Base-by-base conservation (phyloP, 2,888 invertebrate species). In the Malthinus flaveolus region DNA sequence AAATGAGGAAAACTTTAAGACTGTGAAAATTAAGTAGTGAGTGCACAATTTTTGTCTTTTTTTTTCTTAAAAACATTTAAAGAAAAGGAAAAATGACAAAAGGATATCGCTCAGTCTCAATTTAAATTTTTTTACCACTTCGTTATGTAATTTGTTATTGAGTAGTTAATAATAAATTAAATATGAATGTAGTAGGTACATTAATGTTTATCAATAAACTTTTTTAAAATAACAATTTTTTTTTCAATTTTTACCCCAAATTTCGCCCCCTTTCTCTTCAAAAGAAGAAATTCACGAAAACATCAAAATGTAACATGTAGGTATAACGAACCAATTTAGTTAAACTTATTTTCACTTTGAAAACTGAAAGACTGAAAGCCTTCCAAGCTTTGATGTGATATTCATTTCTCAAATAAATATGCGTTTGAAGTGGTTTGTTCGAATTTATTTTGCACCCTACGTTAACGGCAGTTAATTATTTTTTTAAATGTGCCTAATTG, bases 11-110 rank as follows among this genome's bases (percentile, higher is more conserved):
- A 23, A 65, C 66, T 68, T 68, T 68, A 68, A 72, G 72, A 71
- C 72, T 72, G 72, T 72, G 64, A 68, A 70, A 68, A n/a, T n/a
- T 62, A 66, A 71, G 68, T 59, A 65, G 57, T n/a, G 31, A 53
- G 36, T 49, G 53, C 58, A 58, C 59, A 39, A 36, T 34, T 42
- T 42, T 59, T 54, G 32, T 54, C 49, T 53, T 46, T 11, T 32
- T 56, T 9, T 23, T 23, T 23, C 23, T n/a, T 23, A 23, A 23
- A 23, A 23, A 23, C 7, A 15, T 9, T 8, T 7, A 9, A 23
- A 23, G 5, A 2, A 23, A 23, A 23, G 5, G 23, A 23, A 23
- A 23, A 23, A 23, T 1, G 39, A 23, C 39, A 42, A 42, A 42
- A 42, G 23, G 23, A 15, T 23, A 42, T 15, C n/a, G 39, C 39